Conservation (phyloP, 53 echinoderm and acorn worm genomes). For the Holothuria scabra region DNA sequence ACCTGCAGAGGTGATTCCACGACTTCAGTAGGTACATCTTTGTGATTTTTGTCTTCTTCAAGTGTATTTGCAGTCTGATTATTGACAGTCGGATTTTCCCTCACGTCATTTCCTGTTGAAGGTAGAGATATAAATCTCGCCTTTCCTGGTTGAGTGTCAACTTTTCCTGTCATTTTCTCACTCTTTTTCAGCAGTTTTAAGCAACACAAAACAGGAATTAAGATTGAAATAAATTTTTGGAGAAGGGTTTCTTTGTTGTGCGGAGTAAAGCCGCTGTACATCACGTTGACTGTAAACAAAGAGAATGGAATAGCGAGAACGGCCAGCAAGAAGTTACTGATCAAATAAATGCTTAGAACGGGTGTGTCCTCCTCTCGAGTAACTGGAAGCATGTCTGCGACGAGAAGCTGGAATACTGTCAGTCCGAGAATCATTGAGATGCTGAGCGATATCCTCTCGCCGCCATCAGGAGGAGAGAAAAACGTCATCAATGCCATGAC, state of each 20-base stretch:
- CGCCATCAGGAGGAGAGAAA: conserved; percentile 27
- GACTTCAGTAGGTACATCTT: too few species aligned
- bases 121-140: too few species aligned
- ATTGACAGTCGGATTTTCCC: too few species aligned
- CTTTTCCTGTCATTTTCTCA: background rate
- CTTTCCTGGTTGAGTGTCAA: too few species aligned
- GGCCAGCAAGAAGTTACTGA: conserved; percentile 13
- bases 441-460: conserved; percentile 23
- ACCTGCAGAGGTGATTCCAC: too few species aligned
- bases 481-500: conserved; percentile 27
- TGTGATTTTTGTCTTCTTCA: too few species aligned
- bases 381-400: conserved; percentile 18
- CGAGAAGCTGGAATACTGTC: conserved; percentile 27
- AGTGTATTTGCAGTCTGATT: too few species aligned
- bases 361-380: background rate
- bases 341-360: background rate
- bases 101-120: too few species aligned
- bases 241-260: too few species aligned
- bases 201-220: background rate
- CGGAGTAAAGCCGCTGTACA: background rate
- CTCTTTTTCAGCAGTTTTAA: background rate
- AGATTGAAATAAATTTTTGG: background rate
- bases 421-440: conserved; percentile 24
- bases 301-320: conserved; percentile 31
- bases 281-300: background rate